Base-by-base conservation (phyloP, 2,797 vertebrate genomes). In the Cephalopachus bancanus region DNA sequence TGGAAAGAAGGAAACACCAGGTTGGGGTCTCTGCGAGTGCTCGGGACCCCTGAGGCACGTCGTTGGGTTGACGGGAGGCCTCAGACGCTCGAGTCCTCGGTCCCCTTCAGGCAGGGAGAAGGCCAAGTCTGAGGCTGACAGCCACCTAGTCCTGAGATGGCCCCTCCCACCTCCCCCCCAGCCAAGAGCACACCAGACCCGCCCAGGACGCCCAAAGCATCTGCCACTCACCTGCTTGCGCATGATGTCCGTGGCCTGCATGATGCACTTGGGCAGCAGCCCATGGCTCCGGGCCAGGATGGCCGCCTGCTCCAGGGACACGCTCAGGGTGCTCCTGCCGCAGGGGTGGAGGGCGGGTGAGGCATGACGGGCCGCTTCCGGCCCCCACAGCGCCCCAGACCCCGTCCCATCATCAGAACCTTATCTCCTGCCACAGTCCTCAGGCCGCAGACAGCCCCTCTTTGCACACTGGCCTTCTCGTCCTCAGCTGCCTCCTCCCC, bases 241-340 rank as follows among this genome's bases (percentile, higher is more conserved):
- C 99, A 99, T 99, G 96, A 99, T 99, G 98, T 99, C 99, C 92
- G 99, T 99, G 44, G 99, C 99, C 98, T 99, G 99, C 99, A 99
- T 99, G 98, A 99, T 99, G 76, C 99, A 99, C 96, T 99, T 99
- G 5, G 99, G 99, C 96, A 99, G 97, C 90, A 99, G 99, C 1
- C 99, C 99, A 0, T 99, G 99, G 98, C 99, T 99, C 94, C 99
- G 99, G 1, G 99, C 99, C 96, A 99, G 97, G 53, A 99, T 99
- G 98, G 99, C 99, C 0, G 99, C 99, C 98, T 99, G 99, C 98
- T 99, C 99, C 98, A 99, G 98, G 53, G 99, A 99, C 96, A 99
- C 99, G 0, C 99, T 99, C 91, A 99, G 87, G 1, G 99, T 99
- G 87, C 99, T 99, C 98, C 99, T 99, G 98, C 33, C 14, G 5